Evolutionary conservation across 2,888 invertebrate genomes (phyloP).

Genomic region (Andricus curvator): DNA sequence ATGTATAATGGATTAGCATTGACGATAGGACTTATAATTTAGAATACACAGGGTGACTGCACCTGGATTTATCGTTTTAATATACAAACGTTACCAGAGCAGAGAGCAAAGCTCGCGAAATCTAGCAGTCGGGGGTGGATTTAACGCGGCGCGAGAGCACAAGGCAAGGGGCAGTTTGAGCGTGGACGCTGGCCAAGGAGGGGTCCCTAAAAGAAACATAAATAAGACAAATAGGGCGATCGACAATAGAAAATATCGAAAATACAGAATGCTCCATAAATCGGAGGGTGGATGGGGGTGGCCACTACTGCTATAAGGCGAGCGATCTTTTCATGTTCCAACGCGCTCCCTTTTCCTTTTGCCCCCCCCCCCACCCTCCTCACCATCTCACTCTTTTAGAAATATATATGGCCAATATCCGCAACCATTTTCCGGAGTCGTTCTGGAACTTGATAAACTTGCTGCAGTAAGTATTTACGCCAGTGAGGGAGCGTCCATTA

Average conservation of each 20-base stretch:
- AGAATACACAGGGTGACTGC: not conserved
- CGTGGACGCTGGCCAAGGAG: constrained; percentile 67
- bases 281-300: constrained; percentile 66
- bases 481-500: not conserved
- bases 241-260: constrained; percentile 78
- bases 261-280: constrained; percentile 77
- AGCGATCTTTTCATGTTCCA: constrained; percentile 76
- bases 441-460: constrained; percentile 47
- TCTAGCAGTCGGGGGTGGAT: constrained; percentile 62
- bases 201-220: constrained; percentile 75
- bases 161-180: constrained; percentile 57
- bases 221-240: constrained; percentile 78
- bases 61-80: constrained; percentile 39
- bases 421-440: constrained; percentile 65
- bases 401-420: constrained; percentile 67
- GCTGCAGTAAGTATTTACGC: constrained; percentile 6
- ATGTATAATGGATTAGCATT: not conserved
- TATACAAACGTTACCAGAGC: constrained; percentile 55
- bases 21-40: constrained; percentile 6
- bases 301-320: constrained; percentile 63
- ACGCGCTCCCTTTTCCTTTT: constrained; percentile 72
- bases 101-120: constrained; percentile 69
- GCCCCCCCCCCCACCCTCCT: not conserved
- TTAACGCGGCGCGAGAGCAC: constrained; percentile 51
- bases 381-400: constrained; percentile 15